Evolutionary conservation across 92 coral and sea anemone species (phyloP), one percentile per base, ranked within the genome.

Genomic region (Umimayanthus kanabou): DNA sequence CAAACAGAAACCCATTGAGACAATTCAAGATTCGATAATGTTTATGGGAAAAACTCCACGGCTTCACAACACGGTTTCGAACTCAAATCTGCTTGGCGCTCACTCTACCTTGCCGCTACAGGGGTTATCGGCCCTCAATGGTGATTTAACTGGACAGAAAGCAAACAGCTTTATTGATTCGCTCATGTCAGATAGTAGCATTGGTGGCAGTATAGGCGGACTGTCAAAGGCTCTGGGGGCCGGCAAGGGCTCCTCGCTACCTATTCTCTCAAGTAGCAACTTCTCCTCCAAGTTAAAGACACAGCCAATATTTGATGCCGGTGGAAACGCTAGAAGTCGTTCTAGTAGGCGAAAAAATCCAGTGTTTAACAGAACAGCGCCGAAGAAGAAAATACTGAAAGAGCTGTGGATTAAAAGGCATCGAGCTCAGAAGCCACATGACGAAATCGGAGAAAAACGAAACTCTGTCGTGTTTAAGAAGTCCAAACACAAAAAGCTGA

Each of bases 241-340:
- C 65, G 71, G 76, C 7, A 83, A 83, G 58, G 87, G 77, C 2
- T 20, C 65, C 15, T 80, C 85, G 18, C 29, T 80, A 20, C 85
- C 85, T 69, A 70, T 83, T 70, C 65, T 83, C 42, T 83, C 87
- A 69, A 83, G 78, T 83, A 83, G 87, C 43, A 83, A 71, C 42
- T 47, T 83, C 87, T 83, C 87, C 14, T 18, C 79, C 2, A 83
- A 70, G 66, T 28, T 83, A 15, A 83, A 83, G 28, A 47, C 42
- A 20, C 77, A 83, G 26, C 87, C 77, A 15, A 15, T 47, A 6
- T n/a, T 43, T 70, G 78, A 83, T 29, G 28, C 47, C n/a, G 61
- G 78, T 4, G 87, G 77, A 30, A 83, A 83, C 64, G 73, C 78
- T 1, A 83, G 87, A 71, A 83, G 87, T 42, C 77, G 29, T 33